Conservation (phyloP, 1,140 invertebrate genomes). For the Lerema accius region DNA sequence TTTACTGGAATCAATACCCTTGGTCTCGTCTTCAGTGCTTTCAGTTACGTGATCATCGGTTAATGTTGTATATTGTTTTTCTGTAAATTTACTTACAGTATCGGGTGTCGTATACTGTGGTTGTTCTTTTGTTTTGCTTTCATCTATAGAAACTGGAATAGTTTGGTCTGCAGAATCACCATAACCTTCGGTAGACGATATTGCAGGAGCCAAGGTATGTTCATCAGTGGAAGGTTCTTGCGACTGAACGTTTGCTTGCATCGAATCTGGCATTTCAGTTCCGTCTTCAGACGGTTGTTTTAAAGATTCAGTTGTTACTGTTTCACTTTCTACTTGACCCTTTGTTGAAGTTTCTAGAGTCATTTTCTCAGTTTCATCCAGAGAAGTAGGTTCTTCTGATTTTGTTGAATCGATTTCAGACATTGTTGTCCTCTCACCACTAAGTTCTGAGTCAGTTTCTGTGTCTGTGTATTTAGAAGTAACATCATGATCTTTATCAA, state of each 20-base stretch:
- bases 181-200: background rate
- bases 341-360: constrained; percentile 2
- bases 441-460: background rate
- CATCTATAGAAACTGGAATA: background rate
- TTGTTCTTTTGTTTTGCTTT: background rate
- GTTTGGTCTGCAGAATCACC: background rate
- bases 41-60: background rate
- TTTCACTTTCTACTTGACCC: constrained; percentile 16
- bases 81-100: background rate
- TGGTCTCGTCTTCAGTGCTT: background rate
- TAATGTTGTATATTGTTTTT: background rate
- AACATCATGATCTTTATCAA: constrained; percentile 12
- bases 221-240: constrained; percentile 1
- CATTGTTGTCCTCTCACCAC: background rate
- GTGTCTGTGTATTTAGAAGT: background rate
- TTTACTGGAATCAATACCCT: background rate
- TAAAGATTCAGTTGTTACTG: constrained; percentile 12
- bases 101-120: background rate
- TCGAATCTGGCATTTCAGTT: background rate
- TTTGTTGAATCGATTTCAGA: constrained; percentile 12
- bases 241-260: background rate
- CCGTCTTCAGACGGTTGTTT: constrained; percentile 11
- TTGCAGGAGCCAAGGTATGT: background rate
- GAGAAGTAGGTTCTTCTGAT: constrained; percentile 1
- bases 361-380: background rate